Conservation (phyloP, 1,140 invertebrate species). For the Pantala flavescens region DNA sequence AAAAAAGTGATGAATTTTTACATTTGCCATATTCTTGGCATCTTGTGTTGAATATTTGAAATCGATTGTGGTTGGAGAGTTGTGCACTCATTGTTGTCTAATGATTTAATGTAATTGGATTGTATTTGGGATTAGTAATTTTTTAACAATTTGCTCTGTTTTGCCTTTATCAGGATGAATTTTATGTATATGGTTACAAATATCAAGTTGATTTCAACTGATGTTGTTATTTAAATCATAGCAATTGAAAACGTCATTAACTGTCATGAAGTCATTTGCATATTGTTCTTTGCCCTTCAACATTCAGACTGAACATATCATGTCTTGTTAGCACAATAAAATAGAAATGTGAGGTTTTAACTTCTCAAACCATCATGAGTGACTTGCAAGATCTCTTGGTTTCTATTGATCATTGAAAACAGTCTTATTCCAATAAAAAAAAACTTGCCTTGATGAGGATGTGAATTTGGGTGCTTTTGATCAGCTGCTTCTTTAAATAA, state of each 20-base stretch:
- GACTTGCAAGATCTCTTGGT: no score
- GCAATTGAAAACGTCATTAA: not conserved
- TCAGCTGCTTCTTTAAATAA: no score
- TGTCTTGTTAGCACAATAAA: slow-evolving; percentile 7
- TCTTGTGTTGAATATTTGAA: not conserved
- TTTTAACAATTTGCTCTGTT: not conserved
- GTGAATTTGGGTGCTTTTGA: no score
- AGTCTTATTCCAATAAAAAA: no score
- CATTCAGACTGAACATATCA: not conserved
- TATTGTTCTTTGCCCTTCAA: not conserved
- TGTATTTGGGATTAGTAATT: not conserved
- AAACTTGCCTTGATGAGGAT: no score
- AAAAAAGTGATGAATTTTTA: not conserved
- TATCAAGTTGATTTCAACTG: not conserved
- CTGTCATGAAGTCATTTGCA: no score
- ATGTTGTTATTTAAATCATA: not conserved
- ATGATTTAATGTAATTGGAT: no score
- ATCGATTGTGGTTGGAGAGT: no score
- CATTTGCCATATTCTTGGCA: not conserved
- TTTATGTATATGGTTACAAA: not conserved
- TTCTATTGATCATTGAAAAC: no score
- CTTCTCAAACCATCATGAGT: no score
- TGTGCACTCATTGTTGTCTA: no score
- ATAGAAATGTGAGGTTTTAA: not conserved
- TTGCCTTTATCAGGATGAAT: not conserved